Conservation (phyloP, 2,888 invertebrate species). For the Sesia apiformis region DNA sequence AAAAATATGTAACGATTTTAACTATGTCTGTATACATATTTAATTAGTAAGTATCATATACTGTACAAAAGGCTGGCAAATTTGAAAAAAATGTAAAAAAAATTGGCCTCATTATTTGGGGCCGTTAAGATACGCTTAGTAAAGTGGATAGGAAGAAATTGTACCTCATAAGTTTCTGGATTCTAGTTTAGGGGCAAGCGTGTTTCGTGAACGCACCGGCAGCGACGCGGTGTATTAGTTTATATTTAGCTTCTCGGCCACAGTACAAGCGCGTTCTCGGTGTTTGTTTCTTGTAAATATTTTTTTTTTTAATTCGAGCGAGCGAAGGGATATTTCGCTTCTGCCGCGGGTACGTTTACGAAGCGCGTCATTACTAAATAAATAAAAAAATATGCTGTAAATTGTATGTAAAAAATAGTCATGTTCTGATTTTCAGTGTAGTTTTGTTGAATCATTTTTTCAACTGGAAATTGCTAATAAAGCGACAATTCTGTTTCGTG, state of each 20-base stretch:
- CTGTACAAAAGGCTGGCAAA: constrained; percentile 68
- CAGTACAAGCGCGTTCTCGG: constrained; percentile 23
- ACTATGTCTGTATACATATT: constrained; percentile 68
- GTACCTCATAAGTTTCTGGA: constrained; percentile 64
- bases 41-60: constrained; percentile 69
- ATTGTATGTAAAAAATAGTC: constrained; percentile 70
- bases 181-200: constrained; percentile 36
- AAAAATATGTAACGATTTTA: constrained; percentile 52
- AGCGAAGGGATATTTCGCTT: constrained; percentile 17
- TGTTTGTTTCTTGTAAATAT: constrained; percentile 50
- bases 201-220: constrained; percentile 26
- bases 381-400: constrained; percentile 52
- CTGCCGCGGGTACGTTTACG: constrained; percentile 27
- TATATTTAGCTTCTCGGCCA: constrained; percentile 12
- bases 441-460: constrained; percentile 67
- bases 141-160: constrained; percentile 54
- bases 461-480: constrained; percentile 70
- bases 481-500: constrained; percentile 68
- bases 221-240: background rate
- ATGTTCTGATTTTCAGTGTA: constrained; percentile 68
- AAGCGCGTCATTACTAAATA: constrained; percentile 20
- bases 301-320: constrained; percentile 28
- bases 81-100: constrained; percentile 64
- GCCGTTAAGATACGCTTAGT: constrained; percentile 70
- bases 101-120: constrained; percentile 57